Conservation (phyloP, 2,113 vertebrate genomes). For the Bolborhynchus lineola region DNA sequence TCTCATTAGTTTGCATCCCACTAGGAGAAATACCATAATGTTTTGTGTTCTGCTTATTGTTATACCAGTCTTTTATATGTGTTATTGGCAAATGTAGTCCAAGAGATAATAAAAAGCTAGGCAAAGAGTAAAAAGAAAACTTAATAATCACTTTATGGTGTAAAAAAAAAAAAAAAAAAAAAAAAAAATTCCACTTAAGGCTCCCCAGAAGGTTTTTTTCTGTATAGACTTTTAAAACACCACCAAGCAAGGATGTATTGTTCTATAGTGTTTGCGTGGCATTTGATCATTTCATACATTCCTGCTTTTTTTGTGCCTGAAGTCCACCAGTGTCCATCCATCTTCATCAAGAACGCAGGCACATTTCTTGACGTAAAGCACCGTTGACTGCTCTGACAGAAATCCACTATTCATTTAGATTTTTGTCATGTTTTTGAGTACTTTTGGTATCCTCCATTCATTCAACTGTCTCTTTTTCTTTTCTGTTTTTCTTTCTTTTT, state of each 20-base stretch:
- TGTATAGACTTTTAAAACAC: conserved; percentile 74
- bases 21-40: conserved; percentile 70
- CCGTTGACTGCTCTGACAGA: conserved; percentile 71
- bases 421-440: conserved; percentile 55
- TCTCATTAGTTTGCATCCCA: conserved; percentile 75
- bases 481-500: conserved; percentile 32
- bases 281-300: conserved; percentile 67
- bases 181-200: conserved; percentile 79
- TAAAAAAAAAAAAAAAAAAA: conserved; percentile 72
- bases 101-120: conserved; percentile 77
- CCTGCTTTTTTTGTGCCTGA: conserved; percentile 68
- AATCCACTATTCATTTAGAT: conserved; percentile 54
- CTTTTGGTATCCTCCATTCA: conserved; percentile 69
- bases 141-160: conserved; percentile 83
- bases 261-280: conserved; percentile 65
- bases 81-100: conserved; percentile 76
- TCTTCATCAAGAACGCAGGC: conserved; percentile 69
- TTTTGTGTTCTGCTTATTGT: conserved; percentile 63
- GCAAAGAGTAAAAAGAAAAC: conserved; percentile 80
- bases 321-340: conserved; percentile 54
- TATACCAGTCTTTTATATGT: conserved; percentile 73
- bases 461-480: conserved; percentile 38
- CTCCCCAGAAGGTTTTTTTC: conserved; percentile 77
- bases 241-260: conserved; percentile 67
- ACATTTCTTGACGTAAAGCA: conserved; percentile 73